Evolutionary conservation across 2,113 vertebrate species (phyloP).

Genomic region (Centrocercus urophasianus): DNA sequence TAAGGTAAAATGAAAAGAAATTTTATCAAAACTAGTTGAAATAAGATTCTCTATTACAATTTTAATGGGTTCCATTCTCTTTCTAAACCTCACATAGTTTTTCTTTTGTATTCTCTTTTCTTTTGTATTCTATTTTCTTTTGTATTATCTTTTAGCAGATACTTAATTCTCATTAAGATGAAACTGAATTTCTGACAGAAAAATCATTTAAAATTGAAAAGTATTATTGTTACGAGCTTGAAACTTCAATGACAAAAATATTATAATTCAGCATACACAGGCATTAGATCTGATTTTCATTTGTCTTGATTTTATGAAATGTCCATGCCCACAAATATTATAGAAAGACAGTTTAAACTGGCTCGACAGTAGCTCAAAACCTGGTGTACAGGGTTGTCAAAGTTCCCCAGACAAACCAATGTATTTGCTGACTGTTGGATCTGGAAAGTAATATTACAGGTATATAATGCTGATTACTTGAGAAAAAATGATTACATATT

Average conservation of each 20-base stretch:
- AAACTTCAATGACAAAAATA: neutral
- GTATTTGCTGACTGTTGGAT: neutral
- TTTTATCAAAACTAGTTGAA: neutral
- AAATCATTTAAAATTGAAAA: neutral
- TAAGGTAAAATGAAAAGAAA: neutral
- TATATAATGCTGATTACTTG: constrained; percentile 21
- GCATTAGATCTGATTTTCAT: neutral
- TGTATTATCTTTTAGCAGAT: neutral
- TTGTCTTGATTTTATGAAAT: neutral
- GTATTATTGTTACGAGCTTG: neutral
- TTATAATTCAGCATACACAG: neutral
- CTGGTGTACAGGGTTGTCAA: neutral
- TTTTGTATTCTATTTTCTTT: no score
- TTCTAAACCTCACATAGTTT: neutral
- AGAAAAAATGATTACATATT: constrained; percentile 33
- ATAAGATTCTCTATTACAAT: neutral
- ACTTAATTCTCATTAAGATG: neutral
- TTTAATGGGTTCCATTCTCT: neutral
- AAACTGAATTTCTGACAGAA: neutral
- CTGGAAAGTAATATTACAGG: neutral
- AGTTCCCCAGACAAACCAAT: neutral
- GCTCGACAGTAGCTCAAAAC: neutral
- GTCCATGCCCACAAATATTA: neutral
- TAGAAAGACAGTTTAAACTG: neutral
- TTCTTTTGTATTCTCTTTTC: neutral